A percentile compares a stretch with the other conserved stretches of the same genome.
phyloP scores from a whole-genome alignment of 2,797 vertebrate species.

The Pipistrellus pipistrellus region DNA sequence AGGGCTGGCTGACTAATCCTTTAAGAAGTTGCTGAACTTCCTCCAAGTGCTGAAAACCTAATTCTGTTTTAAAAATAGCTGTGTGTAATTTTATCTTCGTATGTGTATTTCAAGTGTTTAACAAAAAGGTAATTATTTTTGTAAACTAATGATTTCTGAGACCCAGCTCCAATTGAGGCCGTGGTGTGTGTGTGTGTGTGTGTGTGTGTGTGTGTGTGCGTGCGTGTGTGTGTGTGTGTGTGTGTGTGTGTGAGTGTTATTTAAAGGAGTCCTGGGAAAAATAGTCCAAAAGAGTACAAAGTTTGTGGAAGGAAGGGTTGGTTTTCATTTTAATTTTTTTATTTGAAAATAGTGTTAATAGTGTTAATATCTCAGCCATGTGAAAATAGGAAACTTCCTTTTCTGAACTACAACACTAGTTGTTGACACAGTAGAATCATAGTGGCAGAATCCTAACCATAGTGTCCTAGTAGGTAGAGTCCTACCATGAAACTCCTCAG shows the following conservation, averaged over 20 bases:
- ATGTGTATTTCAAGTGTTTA: slow-evolving; percentile 67
- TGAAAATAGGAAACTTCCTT: background rate
- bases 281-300: background rate
- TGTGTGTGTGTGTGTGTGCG: background rate
- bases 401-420: background rate
- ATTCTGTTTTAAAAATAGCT: slow-evolving; percentile 85
- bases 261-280: slow-evolving; percentile 4
- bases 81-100: slow-evolving; percentile 78
- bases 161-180: slow-evolving; percentile 77
- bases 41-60: slow-evolving; percentile 82
- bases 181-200: background rate
- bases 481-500: background rate
- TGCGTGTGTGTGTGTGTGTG: slow-evolving; percentile 12
- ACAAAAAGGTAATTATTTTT: slow-evolving; percentile 84
- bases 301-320: background rate
- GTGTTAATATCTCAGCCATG: slow-evolving; percentile 1
- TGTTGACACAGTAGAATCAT: background rate
- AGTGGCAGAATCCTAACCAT: background rate
- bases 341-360: slow-evolving; percentile 37
- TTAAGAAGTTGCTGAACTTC: slow-evolving; percentile 82
- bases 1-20: slow-evolving; percentile 82
- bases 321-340: slow-evolving; percentile 39
- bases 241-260: background rate
- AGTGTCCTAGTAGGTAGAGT: background rate
- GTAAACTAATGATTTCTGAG: slow-evolving; percentile 84